Conservation (phyloP, 2,113 vertebrate species). For the Onychostruthus taczanowskii region DNA sequence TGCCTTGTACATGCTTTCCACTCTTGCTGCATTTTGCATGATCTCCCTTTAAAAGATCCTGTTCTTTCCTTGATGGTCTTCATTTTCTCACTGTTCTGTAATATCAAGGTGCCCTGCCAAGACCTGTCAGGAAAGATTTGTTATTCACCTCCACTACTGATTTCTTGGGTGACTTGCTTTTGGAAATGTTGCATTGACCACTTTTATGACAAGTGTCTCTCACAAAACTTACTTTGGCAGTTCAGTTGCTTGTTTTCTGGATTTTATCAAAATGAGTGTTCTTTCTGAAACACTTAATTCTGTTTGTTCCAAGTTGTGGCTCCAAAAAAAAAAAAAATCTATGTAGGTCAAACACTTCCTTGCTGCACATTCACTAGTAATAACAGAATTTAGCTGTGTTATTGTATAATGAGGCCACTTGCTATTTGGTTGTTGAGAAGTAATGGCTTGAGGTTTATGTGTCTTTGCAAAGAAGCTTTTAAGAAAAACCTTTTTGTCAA, state of each 20-base stretch:
- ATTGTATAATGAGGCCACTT: not conserved
- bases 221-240: not conserved
- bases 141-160: not conserved
- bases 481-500: not conserved
- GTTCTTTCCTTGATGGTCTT: not conserved
- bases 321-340: not conserved
- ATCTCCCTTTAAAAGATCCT: not conserved
- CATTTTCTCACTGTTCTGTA: not conserved
- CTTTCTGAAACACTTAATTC: not conserved
- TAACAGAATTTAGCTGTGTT: not conserved
- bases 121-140: slow-evolving; percentile 3
- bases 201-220: not conserved
- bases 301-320: not conserved
- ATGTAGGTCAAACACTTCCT: slow-evolving; percentile 31
- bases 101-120: not conserved
- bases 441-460: not conserved
- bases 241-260: not conserved
- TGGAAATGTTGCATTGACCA: not conserved
- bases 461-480: not conserved
- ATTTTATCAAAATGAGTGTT: not conserved
- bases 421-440: not conserved
- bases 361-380: not conserved
- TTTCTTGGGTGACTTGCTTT: not conserved
- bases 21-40: not conserved
- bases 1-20: not conserved